A percentile compares a stretch with the other conserved stretches of the same genome.
Evolutionary conservation across 2,113 vertebrate species (phyloP).

Genomic region (Neoarius graeffei): DNA sequence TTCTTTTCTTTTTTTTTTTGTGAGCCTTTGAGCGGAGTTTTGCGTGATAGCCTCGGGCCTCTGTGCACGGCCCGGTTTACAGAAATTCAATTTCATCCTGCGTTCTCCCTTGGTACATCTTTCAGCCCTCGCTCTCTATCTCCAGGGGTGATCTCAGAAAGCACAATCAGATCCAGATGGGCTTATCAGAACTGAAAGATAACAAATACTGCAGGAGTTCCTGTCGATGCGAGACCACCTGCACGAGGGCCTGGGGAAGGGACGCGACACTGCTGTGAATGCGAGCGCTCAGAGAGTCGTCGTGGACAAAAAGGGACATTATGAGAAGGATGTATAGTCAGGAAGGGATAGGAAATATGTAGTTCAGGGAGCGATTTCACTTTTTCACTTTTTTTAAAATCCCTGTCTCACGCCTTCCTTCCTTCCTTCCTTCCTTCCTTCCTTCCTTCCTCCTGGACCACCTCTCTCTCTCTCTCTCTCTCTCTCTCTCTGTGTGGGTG

Average conservation of each 20-base stretch:
- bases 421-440: slow-evolving; percentile 11
- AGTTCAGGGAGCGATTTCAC: not conserved
- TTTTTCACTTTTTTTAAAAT: not conserved
- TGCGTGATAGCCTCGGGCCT: slow-evolving; percentile 72
- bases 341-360: not conserved
- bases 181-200: slow-evolving; percentile 90
- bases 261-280: not conserved
- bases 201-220: slow-evolving; percentile 89
- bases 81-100: slow-evolving; percentile 85
- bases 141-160: slow-evolving; percentile 85
- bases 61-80: slow-evolving; percentile 73
- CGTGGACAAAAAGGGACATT: not conserved
- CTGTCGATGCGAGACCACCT: slow-evolving; percentile 86
- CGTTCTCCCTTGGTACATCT: slow-evolving; percentile 57
- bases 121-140: slow-evolving; percentile 64
- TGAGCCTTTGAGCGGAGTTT: slow-evolving; percentile 73
- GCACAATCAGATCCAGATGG: slow-evolving; percentile 99
- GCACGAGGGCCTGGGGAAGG: slow-evolving; percentile 66
- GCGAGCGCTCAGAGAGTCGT: not conserved
- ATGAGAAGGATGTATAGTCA: not conserved
- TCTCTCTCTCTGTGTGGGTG: not conserved
- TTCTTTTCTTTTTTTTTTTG: slow-evolving; percentile 49
- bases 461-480: slow-evolving; percentile 1
- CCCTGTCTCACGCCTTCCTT: not conserved
- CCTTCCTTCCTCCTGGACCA: not conserved